Evolutionary conservation across 1,140 invertebrate species (phyloP).

Genomic region (Stegodyphus mimosarum): DNA sequence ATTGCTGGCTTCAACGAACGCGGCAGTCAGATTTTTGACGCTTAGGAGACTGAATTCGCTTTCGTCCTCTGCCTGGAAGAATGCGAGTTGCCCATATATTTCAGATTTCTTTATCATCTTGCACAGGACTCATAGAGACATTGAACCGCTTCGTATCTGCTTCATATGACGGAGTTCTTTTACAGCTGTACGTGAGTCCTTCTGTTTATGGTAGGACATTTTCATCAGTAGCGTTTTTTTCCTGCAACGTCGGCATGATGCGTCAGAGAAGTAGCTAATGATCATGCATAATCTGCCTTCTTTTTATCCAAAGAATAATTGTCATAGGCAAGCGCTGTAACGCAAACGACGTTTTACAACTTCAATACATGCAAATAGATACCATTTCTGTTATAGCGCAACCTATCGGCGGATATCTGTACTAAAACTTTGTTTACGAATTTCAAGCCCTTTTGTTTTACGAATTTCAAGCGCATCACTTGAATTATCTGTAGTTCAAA

Average conservation of each 20-base stretch:
- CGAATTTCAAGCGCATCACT: too few relatives aligned
- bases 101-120: slow-evolving; percentile 13
- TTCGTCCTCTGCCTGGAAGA: slow-evolving; percentile 3
- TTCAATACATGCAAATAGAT: too few relatives aligned
- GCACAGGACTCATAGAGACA: not conserved
- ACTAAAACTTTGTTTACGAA: too few relatives aligned
- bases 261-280: slow-evolving; percentile 23
- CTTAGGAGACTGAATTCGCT: not conserved
- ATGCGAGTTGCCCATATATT: not conserved
- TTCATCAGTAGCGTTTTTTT: not conserved
- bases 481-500: too few relatives aligned
- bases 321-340: too few relatives aligned
- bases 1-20: not conserved
- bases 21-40: slow-evolving; percentile 1
- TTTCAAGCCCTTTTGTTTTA: too few relatives aligned
- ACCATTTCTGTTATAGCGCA: too few relatives aligned
- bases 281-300: not conserved
- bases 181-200: not conserved
- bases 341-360: too few relatives aligned
- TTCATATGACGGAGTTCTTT: slow-evolving; percentile 20
- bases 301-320: too few relatives aligned
- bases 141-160: not conserved
- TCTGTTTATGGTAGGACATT: not conserved
- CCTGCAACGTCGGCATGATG: slow-evolving; percentile 20
- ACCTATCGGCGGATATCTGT: too few relatives aligned